Percentiles rank a stretch among this genome's conserved stretches.
Conservation (phyloP, 2,113 vertebrate genomes). For the Aptenodytes patagonicus region DNA sequence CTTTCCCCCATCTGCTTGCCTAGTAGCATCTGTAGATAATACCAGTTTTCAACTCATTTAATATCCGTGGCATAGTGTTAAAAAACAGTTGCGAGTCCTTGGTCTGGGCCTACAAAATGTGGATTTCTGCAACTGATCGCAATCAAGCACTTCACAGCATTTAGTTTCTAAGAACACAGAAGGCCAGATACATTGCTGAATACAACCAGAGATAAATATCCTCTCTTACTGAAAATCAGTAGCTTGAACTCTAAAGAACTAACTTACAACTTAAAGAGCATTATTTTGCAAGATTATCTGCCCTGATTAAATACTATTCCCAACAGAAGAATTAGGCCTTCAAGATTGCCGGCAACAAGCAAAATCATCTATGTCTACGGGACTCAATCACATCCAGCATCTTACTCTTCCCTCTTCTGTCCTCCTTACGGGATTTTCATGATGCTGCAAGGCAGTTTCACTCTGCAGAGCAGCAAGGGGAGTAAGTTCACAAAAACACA, state of each 20-base stretch:
- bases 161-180: neutral
- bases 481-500: neutral
- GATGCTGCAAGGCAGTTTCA: neutral
- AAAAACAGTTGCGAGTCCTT: neutral
- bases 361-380: neutral
- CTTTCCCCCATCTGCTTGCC: neutral
- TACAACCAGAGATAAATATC: neutral
- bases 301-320: neutral
- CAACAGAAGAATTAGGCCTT: neutral
- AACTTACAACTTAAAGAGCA: neutral
- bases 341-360: neutral
- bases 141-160: neutral
- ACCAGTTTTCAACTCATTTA: neutral
- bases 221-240: neutral
- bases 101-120: neutral
- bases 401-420: neutral
- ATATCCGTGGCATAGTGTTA: fast-evolving
- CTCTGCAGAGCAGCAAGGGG: neutral
- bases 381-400: neutral
- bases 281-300: neutral
- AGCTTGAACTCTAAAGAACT: neutral
- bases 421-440: neutral
- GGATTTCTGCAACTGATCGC: neutral
- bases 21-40: neutral
- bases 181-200: neutral